A percentile compares a stretch with the other conserved stretches of the same genome.
Evolutionary conservation across 2,888 invertebrate genomes (phyloP).

Genomic region (Lepeophtheirus nordmannii): DNA sequence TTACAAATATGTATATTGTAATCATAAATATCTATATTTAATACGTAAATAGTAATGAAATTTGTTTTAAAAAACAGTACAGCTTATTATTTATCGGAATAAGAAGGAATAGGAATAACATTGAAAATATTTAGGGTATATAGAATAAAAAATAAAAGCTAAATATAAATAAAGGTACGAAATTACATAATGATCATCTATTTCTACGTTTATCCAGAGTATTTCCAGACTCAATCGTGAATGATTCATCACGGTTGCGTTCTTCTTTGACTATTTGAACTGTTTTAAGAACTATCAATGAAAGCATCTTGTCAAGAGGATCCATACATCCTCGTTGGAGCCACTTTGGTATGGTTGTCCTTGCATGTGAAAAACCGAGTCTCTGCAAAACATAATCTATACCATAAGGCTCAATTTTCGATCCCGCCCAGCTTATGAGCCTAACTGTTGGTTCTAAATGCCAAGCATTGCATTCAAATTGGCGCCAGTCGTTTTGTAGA

Average conservation of each 20-base stretch:
- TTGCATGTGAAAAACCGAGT: slow-evolving; percentile 88
- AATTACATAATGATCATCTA: background rate
- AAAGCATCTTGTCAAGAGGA: slow-evolving; percentile 79
- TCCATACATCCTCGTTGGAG: slow-evolving; percentile 96
- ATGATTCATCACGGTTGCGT: background rate
- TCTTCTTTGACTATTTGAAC: slow-evolving; percentile 27
- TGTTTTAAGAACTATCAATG: slow-evolving; percentile 43
- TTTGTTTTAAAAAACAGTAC: slow-evolving; percentile 1
- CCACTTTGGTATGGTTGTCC: slow-evolving; percentile 98
- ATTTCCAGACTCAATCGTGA: background rate
- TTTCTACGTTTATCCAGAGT: background rate
- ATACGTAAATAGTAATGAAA: slow-evolving; percentile 25
- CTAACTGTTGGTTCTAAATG: slow-evolving; percentile 84
- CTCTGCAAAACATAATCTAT: slow-evolving; percentile 96
- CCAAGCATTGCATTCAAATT: slow-evolving; percentile 87
- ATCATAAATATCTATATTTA: too few relatives aligned
- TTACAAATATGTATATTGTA: background rate
- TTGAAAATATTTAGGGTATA: too few relatives aligned
- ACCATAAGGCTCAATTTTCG: slow-evolving; percentile 93
- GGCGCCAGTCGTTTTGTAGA: slow-evolving; percentile 65
- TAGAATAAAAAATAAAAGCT: too few relatives aligned
- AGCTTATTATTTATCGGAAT: background rate
- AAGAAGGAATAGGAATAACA: too few relatives aligned
- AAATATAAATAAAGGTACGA: too few relatives aligned
- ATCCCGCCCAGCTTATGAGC: slow-evolving; percentile 58